A percentile compares a stretch with the other conserved stretches of the same genome.
Evolutionary conservation across 2,797 vertebrate genomes (phyloP).

Genomic region (Protosalanx chinensis): DNA sequence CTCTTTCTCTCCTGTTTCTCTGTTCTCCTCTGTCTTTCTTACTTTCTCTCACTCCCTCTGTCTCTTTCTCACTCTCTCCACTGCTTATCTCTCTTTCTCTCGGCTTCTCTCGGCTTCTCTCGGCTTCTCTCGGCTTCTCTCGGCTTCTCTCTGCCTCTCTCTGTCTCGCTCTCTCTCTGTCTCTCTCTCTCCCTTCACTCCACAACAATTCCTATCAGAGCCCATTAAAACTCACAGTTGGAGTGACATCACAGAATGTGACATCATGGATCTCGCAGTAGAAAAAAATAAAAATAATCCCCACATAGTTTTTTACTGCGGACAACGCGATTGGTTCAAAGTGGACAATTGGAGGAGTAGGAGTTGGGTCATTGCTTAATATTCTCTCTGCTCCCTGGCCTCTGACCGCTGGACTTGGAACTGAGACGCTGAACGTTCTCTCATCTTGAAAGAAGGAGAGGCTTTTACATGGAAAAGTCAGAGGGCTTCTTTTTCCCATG

Average conservation of each 20-base stretch:
- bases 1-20: conserved; percentile 24
- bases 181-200: neutral
- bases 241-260: conserved; percentile 39
- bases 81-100: conserved; percentile 20
- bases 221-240: conserved; percentile 33
- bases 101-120: conserved; percentile 1
- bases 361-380: neutral
- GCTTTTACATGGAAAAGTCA: conserved; percentile 30
- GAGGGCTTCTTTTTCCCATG: neutral
- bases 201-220: conserved; percentile 20
- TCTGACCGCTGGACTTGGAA: conserved; percentile 50
- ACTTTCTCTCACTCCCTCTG: conserved; percentile 2
- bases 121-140: conserved; percentile 7
- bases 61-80: conserved; percentile 20
- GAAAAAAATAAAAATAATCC: conserved; percentile 27
- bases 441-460: conserved; percentile 43
- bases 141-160: conserved; percentile 7
- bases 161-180: conserved; percentile 25
- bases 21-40: conserved; percentile 18
- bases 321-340: conserved; percentile 4
- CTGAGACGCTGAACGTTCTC: conserved; percentile 47
- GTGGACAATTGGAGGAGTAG: conserved; percentile 19
- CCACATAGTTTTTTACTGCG: neutral
- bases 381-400: conserved; percentile 24
- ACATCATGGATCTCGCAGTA: conserved; percentile 35